Base-by-base conservation (phyloP, 2,113 vertebrate genomes). In the Alethe castanea region DNA sequence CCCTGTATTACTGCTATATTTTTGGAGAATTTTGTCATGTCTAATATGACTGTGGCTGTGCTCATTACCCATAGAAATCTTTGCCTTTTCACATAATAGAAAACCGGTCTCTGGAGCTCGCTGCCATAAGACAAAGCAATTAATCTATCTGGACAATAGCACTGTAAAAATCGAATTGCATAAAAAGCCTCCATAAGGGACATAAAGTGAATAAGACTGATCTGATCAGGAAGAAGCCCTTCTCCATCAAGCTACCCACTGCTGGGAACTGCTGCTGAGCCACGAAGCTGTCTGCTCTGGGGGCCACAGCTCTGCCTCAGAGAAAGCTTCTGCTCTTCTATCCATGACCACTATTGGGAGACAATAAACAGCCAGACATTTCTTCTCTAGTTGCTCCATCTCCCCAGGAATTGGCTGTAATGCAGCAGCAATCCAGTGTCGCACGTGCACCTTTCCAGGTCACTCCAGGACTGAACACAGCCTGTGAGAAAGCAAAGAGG, bases 81-180 rank as follows among this genome's bases (percentile, higher is more conserved):
- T 36, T 92, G 88, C 56, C 72, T 93, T 80, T 82, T 94, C 86
- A 92, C 82, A 92, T 73, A 93, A 95, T 86, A 86, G 90, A 81
- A 96, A 96, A 94, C 86, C 24, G 69, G 65, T 95, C 90, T 93
- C 54, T 78, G 44, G 56, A 88, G 52, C 85, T 94, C 45, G 12
- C 72, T 88, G 94, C 92, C n/a, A 5, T 95, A 86, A 94, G 86
- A 90, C 76, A 88, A 92, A 93, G 65, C 88, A 90, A 95, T 95
- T 81, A 31, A 59, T 92, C 36, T 76, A 33, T 80, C 90, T 92
- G 92, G 90, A 95, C 94, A 94, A 93, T 93, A 94, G 88, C 59
- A 56, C 81, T 88, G 79, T 93, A 94, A 95, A 95, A 94, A 80
- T 82, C n/a, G 52, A 80, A 93, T 87, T 93, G 85, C 78, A 65